Evolutionary conservation across 2,797 vertebrate species (phyloP).

Genomic region (Crypturellus tataupa): DNA sequence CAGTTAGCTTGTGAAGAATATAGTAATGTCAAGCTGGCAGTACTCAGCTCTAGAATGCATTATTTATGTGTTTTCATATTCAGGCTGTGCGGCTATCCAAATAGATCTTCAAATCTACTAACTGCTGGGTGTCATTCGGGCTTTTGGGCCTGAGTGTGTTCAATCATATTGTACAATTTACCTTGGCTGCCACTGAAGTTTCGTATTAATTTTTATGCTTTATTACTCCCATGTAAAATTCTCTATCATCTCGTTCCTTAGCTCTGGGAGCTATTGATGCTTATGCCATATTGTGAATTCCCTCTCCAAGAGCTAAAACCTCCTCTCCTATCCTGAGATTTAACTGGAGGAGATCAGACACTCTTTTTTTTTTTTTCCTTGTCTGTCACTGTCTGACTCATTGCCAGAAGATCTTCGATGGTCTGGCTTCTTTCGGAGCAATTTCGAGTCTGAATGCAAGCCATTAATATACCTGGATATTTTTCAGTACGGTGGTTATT

Average conservation of each 20-base stretch:
- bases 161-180: background rate
- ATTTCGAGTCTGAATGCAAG: slow-evolving; percentile 26
- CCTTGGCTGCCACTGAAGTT: background rate
- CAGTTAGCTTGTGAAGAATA: background rate
- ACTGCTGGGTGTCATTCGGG: background rate
- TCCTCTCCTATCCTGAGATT: background rate
- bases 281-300: background rate
- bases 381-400: background rate
- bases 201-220: background rate
- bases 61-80: background rate
- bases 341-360: background rate
- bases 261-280: background rate
- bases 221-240: background rate
- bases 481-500: slow-evolving; percentile 37
- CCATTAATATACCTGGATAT: slow-evolving; percentile 21
- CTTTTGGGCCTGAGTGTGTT: background rate
- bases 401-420: slow-evolving; percentile 12
- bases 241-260: background rate
- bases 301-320: slow-evolving; percentile 15
- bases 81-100: background rate
- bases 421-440: background rate
- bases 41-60: background rate
- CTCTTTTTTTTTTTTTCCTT: background rate
- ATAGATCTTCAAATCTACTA: background rate
- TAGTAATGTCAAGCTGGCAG: background rate